phyloP scores from a whole-genome alignment of 1,140 invertebrate genomes.

The Myzus persicae region DNA sequence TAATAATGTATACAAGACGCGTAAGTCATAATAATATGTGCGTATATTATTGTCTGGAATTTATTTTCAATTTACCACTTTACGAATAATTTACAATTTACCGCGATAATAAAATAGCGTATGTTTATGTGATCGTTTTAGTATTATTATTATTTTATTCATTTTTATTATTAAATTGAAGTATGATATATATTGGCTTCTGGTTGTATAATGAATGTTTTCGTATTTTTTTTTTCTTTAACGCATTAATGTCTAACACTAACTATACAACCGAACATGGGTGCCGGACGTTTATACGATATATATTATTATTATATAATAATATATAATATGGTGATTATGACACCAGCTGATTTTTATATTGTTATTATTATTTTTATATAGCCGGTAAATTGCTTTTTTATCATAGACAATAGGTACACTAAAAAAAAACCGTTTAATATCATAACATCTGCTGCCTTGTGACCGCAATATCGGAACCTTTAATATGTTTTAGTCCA shows the following conservation, averaged over 20 bases:
- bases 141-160: neutral
- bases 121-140: conserved; percentile 26
- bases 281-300: neutral
- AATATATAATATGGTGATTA: neutral
- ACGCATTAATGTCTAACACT: conserved; percentile 31
- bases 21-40: neutral
- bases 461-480: neutral
- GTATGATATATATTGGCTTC: conserved; percentile 25
- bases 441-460: conserved; percentile 35
- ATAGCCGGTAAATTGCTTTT: conserved; percentile 27
- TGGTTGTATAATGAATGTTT: conserved; percentile 40
- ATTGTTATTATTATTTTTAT: neutral
- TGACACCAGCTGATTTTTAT: conserved; percentile 50
- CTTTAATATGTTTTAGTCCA: neutral
- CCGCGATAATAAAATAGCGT: conserved; percentile 24
- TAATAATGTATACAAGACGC: neutral
- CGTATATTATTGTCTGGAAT: conserved; percentile 14
- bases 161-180: conserved; percentile 18
- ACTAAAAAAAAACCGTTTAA: conserved; percentile 29
- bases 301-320: neutral
- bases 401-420: conserved; percentile 10
- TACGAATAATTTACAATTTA: conserved; percentile 15
- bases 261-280: neutral
- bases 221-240: conserved; percentile 1
- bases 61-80: conserved; percentile 41